phyloP scores from a whole-genome alignment of 2,113 vertebrate genomes.

The Ginglymostoma cirratum region DNA sequence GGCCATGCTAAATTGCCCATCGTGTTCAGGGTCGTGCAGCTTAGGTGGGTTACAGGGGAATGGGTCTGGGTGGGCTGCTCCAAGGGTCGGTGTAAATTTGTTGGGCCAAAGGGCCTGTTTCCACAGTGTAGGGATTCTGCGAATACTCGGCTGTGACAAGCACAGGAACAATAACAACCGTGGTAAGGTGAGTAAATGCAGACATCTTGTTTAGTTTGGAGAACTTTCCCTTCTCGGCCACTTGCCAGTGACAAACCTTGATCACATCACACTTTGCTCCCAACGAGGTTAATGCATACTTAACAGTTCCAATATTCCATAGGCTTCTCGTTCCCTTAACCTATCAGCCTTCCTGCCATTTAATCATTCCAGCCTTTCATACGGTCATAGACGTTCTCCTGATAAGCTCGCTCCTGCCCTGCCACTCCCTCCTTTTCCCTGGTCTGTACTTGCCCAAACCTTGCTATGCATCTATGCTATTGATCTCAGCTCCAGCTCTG shows the following conservation, averaged over 20 bases:
- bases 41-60: too few species aligned
- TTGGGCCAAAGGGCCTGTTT: too few species aligned
- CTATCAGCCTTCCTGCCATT: neutral
- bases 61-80: too few species aligned
- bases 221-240: neutral
- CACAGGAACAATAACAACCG: too few species aligned
- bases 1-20: too few species aligned
- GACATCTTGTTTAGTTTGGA: neutral
- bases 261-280: neutral
- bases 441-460: neutral
- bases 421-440: neutral
- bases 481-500: neutral
- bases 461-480: neutral
- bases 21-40: too few species aligned
- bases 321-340: neutral
- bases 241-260: too few species aligned
- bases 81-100: too few species aligned
- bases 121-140: too few species aligned
- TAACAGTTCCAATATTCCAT: neutral
- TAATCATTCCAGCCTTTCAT: neutral
- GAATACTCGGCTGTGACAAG: too few species aligned
- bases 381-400: neutral
- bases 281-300: neutral
- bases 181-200: neutral
- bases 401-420: neutral